phyloP scores from a whole-genome alignment of 2,888 invertebrate genomes.

The Oscheius sp. region DNA sequence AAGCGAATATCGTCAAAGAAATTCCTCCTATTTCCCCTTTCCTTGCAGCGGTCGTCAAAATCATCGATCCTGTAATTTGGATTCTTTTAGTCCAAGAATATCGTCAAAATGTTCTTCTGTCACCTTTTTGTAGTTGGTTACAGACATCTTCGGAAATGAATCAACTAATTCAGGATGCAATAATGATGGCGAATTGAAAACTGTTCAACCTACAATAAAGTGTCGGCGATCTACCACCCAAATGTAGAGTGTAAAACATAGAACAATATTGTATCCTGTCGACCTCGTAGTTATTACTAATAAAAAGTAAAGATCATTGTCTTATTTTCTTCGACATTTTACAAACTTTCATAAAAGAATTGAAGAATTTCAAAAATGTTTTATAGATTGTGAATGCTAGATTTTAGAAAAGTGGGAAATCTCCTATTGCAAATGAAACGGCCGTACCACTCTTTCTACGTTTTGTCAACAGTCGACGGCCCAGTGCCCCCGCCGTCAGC shows the following conservation, averaged over 20 bases:
- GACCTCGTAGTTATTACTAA: no score
- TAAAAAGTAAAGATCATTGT: no score
- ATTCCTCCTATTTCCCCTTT: neutral
- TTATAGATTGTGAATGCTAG: no score
- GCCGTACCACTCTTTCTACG: neutral
- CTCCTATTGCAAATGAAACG: no score
- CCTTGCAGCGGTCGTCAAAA: neutral
- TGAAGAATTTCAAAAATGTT: no score
- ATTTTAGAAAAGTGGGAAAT: no score
- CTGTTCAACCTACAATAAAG: neutral
- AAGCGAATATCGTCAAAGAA: neutral
- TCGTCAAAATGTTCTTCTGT: neutral
- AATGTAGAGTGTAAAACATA: neutral
- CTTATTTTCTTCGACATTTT: no score
- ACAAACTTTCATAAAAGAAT: no score
- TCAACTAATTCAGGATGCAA: neutral
- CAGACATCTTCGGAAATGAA: no score
- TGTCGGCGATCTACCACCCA: neutral
- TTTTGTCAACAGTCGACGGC: constrained; percentile 17
- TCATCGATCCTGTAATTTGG: constrained; percentile 19
- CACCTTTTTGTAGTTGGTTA: constrained; percentile 1
- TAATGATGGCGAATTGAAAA: neutral
- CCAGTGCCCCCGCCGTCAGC: constrained; percentile 12
- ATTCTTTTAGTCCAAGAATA: constrained; percentile 12
- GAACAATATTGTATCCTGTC: no score